These are phyloP conservation scores for Aphodius granarius DNA, from an alignment of 2,888 invertebrate species.

Conservation along the genomic window DNA sequence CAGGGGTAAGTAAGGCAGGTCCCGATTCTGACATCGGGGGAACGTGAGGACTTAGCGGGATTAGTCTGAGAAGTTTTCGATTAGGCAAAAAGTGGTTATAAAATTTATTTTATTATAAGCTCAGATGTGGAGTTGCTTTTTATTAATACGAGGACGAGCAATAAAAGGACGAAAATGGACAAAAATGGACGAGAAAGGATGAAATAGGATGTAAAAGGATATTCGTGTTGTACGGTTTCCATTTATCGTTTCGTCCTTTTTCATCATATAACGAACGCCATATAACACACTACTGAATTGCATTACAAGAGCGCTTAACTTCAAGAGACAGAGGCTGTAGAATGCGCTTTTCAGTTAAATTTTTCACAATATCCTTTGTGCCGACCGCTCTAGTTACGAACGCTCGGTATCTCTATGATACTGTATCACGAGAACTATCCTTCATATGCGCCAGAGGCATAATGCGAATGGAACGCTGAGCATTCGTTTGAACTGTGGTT, in stretches of 20 bases:
- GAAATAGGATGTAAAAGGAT: no score
- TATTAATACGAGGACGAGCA: no score
- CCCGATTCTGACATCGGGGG: background rate
- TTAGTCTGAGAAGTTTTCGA: background rate
- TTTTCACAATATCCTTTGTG: background rate
- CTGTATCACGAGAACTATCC: background rate
- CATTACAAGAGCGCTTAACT: background rate
- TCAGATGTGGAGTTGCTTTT: no score
- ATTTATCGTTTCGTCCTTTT: no score
- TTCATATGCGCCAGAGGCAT: background rate
- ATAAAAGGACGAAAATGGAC: no score
- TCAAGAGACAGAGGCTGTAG: background rate
- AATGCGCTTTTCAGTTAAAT: background rate
- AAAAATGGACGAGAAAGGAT: no score
- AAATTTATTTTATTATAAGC: no score
- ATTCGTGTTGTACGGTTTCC: no score
- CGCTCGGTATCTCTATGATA: background rate
- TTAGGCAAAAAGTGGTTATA: background rate
- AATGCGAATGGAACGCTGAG: background rate
- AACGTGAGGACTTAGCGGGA: background rate
- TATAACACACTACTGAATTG: background rate
- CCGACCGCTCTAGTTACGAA: background rate
- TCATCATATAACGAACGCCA: no score
- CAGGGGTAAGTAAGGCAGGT: background rate
- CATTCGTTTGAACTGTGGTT: background rate